Evolutionary conservation across 2,888 invertebrate genomes (phyloP), one percentile per base, ranked within the genome.

Genomic region (Sminthurides aquaticus): DNA sequence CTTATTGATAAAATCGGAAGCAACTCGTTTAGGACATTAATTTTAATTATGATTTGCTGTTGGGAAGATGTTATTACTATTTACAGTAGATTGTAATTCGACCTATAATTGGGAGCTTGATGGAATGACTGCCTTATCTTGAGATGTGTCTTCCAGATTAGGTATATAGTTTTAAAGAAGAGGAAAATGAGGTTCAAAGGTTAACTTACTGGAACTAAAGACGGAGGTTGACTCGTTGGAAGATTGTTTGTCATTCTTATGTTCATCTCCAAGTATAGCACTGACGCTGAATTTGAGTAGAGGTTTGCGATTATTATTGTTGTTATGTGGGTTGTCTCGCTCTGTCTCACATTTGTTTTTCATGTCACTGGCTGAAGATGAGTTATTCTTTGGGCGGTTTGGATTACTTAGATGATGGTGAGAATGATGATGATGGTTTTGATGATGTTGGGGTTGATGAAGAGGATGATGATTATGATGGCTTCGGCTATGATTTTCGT

Each of bases 271-370:
- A 75, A 93, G 82, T 75, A 93, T 93, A 56, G 92, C 92, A 82
- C 89, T 91, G 70, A 93, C 92, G 85, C 92, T 92, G 80, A 93
- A 93, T 80, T 92, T 92, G 75, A 92, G 82, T 77, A 90, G 84
- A 24, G 91, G 91, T 76, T 90, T 90, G 67, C 71, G 65, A 68
- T 66, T 68, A 67, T 70, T 70, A 70, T 68, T 71, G 64, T 71
- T 71, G 62, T 69, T 71, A 61, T 68, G 66, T 64, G 62, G 67
- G 65, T 70, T 68, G 15, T 49, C 66, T n/a, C 56, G 26, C 15
- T 28, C 48, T 11, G 60, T 57, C 62, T 62, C 69, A 66, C 62
- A 64, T 60, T 64, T 67, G 59, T 54, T 62, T 49, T 64, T 67
- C 64, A 64, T 60, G 56, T 67, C 67, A 64, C 62, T 57, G 34